phyloP scores from a whole-genome alignment of 1,140 invertebrate species.

The Drosophila ohnishii region DNA sequence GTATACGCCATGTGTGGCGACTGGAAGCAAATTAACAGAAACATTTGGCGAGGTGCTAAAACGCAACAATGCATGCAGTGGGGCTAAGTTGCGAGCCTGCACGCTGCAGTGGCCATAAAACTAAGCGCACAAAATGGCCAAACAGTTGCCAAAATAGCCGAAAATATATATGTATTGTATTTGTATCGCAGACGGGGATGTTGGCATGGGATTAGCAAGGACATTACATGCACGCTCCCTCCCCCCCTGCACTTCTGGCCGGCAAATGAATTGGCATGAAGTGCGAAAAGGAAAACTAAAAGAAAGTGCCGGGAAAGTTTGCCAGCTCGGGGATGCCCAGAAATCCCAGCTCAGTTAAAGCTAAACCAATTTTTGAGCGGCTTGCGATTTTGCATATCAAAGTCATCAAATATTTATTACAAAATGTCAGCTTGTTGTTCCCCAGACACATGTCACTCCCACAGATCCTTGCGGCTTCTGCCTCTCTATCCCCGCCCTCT shows the following conservation, averaged over 20 bases:
- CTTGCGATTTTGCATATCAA: slow-evolving; percentile 63
- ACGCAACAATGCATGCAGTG: slow-evolving; percentile 52
- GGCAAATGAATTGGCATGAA: slow-evolving; percentile 44
- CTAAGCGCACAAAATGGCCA: slow-evolving; percentile 50
- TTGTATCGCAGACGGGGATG: slow-evolving; percentile 26
- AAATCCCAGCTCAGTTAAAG: slow-evolving; percentile 45
- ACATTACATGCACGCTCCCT: slow-evolving; percentile 22
- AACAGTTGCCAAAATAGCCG: slow-evolving; percentile 41
- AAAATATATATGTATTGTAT: slow-evolving; percentile 26
- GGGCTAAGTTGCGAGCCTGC: slow-evolving; percentile 18
- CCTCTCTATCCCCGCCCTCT: slow-evolving; percentile 2
- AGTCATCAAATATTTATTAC: slow-evolving; percentile 69
- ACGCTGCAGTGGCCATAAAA: slow-evolving; percentile 49
- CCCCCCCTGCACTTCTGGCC: slow-evolving; percentile 9
- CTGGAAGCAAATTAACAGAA: slow-evolving; percentile 53
- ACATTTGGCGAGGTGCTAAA: slow-evolving; percentile 57
- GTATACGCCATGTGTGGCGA: slow-evolving; percentile 43
- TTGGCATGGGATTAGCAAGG: slow-evolving; percentile 45
- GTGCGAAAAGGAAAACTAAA: slow-evolving; percentile 31
- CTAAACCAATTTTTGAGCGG: slow-evolving; percentile 61
- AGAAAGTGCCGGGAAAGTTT: slow-evolving; percentile 10
- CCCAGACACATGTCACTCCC: slow-evolving; percentile 49
- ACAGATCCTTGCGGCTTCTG: slow-evolving; percentile 21
- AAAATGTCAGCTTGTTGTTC: slow-evolving; percentile 66
- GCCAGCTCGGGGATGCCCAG: slow-evolving; percentile 9